Conservation (phyloP, 2,113 vertebrate genomes). For the Platichthys flesus region DNA sequence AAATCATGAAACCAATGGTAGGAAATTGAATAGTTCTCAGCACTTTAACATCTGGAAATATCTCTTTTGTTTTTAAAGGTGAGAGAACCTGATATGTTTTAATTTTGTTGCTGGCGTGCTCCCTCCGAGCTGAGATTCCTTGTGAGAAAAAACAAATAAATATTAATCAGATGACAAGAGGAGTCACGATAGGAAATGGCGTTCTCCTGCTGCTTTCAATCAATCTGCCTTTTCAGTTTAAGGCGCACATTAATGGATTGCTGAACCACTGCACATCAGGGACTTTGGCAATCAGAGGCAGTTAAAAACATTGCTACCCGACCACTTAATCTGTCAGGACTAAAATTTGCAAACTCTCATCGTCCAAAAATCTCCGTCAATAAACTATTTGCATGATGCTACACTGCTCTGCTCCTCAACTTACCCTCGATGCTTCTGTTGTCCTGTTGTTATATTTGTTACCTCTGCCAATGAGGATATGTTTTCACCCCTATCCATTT, state of each 20-base stretch:
- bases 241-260: neutral
- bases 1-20: neutral
- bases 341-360: too few relatives aligned
- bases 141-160: neutral
- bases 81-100: neutral
- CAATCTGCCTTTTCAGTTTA: neutral
- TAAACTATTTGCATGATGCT: too few relatives aligned
- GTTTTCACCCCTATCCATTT: too few relatives aligned
- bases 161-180: neutral
- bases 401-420: too few relatives aligned
- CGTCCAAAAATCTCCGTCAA: neutral
- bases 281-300: neutral
- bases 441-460: too few relatives aligned
- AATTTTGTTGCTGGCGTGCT: neutral
- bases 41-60: neutral
- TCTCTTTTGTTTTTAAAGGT: neutral
- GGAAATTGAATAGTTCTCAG: neutral
- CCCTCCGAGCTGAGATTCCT: neutral
- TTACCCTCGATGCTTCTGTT: too few relatives aligned
- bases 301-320: neutral
- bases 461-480: too few relatives aligned
- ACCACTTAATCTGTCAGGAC: neutral
- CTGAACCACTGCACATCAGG: neutral
- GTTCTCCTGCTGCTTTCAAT: neutral
- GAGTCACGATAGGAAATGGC: neutral